Base-by-base conservation (phyloP, 2,888 invertebrate genomes). In the Sarcophaga variegata region DNA sequence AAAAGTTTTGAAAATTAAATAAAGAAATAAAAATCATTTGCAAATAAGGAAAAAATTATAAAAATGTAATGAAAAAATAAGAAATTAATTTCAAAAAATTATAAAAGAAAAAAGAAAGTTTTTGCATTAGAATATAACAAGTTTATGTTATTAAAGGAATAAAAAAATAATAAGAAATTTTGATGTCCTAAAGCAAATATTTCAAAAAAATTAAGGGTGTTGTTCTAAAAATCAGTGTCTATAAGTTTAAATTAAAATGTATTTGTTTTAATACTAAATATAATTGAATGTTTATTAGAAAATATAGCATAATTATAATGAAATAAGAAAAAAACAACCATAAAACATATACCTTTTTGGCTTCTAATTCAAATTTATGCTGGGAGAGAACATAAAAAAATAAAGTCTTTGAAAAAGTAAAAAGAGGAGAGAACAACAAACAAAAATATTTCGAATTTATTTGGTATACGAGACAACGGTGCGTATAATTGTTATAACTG, bases 401-500 rank as follows among this genome's bases (percentile, higher is more conserved):
- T n/a, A 20, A 62, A 62, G 10, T 2, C 20, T 22, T 11, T 62
- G 10, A 62, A 20, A 62, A 54, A 59, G 5, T 69, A 74, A n/a
- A 14, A 69, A 45, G 54, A n/a, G 54, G 45, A 45, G 63, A 70
- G 22, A 14, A n/a, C 49, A 54, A 63, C 6, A 77, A 17, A 63
- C 8, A 54, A 17, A 54, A 12, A 54, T 54, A 54, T 47, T 63
- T 74, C 74, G 17, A 22, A 79, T 79, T 74, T 79, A 59, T 27
- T 70, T 70, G 70, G 59, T 60, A 45, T 60, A 72, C 60, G 14
- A 75, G n/a, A 60, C 66, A 64, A 77, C 83, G 83, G 83, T 84
- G 70, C 79, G 83, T 84, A 84, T 84, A 70, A 75, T 71, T 71
- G 20, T 71, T 82, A 59, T 66, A 45, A 47, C 59, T 22, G 45